Conservation (phyloP, 2,113 vertebrate genomes). For the Bombycilla garrulus region DNA sequence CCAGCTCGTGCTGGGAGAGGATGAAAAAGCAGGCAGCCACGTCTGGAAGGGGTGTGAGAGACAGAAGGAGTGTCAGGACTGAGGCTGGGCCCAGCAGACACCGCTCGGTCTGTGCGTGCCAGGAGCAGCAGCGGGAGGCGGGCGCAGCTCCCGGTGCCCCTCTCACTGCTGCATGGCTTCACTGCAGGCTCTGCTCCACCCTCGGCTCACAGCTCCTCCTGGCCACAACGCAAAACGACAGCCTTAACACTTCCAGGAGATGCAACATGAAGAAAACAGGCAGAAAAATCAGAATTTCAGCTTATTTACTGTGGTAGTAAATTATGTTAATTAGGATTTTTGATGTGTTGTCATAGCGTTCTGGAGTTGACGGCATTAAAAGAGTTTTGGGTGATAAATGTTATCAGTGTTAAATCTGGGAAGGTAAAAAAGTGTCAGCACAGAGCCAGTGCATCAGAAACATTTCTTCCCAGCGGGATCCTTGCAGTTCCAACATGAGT, state of each 20-base stretch:
- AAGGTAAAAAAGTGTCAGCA: background rate
- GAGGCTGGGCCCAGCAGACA: background rate
- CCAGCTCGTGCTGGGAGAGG: background rate
- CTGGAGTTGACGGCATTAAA: background rate
- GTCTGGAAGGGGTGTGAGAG: background rate
- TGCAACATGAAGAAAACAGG: background rate
- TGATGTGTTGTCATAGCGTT: rapidly evolving
- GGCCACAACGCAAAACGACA: background rate
- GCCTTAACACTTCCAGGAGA: background rate
- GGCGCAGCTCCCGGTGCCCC: background rate
- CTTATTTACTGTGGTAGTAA: rapidly evolving
- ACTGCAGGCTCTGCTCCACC: background rate
- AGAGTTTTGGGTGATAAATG: background rate
- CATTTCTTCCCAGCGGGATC: background rate
- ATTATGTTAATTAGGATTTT: background rate
- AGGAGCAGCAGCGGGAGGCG: background rate
- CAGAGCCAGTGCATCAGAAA: background rate
- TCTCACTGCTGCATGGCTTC: background rate
- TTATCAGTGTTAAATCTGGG: background rate
- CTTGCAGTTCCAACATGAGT: background rate
- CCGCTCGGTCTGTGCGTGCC: background rate
- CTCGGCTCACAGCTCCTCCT: background rate
- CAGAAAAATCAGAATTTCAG: background rate
- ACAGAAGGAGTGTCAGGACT: background rate
- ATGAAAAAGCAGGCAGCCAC: background rate